Evolutionary conservation across 2,888 invertebrate genomes (phyloP), one percentile per base, ranked within the genome.

Genomic region (Scaptomyza tumidula): DNA sequence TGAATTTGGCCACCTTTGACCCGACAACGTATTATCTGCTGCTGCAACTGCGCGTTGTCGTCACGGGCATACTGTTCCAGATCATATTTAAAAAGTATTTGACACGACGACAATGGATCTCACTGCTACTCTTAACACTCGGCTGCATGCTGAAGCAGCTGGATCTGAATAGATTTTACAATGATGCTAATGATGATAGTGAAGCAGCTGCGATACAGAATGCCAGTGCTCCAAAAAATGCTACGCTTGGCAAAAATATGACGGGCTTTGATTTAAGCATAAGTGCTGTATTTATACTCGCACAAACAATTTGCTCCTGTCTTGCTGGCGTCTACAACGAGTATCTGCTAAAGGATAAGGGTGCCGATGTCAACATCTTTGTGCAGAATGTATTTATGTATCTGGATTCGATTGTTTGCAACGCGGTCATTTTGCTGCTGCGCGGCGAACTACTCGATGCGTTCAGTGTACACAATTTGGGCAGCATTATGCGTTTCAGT

Each of bases 351-450:
- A 98, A 98, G 93, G 96, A 95, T 31, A 95, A 95, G 82, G 97
- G 97, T 16, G 94, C 95, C 3, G 95, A 96, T 75, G 96, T 98
- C 0, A 96, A 98, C 90, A 96, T 98, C 86, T 97, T 97, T 92
- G 93, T 98, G 75, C 98, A 98, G 92, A 99, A 98, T 91, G 95
- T 98, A 7, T 98, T 97, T 88, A 98, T 98, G 97, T 98, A 98
- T 91, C 90, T 97, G 31, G 97, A 98, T 92, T 98, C 98, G 5
- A 97, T 98, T 71, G 89, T 98, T n/a, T 98, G 98, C 90, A 98
- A 98, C 91, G 91, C 95, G n/a, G 91, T 94, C 3, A 93, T 98
- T 63, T 93, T 98, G 45, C 78, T 94, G 55, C 90, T 94, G 5
- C 95, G 95, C 89, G 96, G 96, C 0, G 94, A 95, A 83, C 86